These are phyloP conservation scores for Dendrolimus punctatus DNA, from an alignment of 1,140 invertebrate genomes.

Conservation along the genomic window DNA sequence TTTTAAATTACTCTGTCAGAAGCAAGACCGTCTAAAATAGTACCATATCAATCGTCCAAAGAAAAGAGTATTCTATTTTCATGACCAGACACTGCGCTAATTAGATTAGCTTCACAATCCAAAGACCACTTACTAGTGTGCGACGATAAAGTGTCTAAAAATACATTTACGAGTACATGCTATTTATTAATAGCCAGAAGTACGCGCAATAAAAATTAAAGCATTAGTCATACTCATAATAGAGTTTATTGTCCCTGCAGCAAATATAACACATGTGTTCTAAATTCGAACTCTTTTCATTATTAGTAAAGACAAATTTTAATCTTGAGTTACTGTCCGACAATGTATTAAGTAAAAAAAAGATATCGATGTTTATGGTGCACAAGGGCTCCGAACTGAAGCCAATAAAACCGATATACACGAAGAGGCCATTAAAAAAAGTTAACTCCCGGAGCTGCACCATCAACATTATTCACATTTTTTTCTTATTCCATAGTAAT, in stretches of 20 bases:
- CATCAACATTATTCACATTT: conserved; percentile 55
- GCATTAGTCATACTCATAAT: no score
- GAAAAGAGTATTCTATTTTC: no score
- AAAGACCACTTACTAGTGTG: no score
- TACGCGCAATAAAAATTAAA: no score
- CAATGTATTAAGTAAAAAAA: conserved; percentile 36
- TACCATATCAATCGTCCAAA: no score
- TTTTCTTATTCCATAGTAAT: conserved; percentile 43
- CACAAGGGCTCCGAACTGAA: conserved; percentile 40
- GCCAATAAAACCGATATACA: conserved; percentile 53
- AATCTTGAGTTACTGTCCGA: conserved; percentile 37
- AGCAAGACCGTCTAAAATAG: no score
- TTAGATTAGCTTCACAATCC: no score
- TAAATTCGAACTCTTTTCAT: conserved; percentile 27
- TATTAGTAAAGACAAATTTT: conserved; percentile 26
- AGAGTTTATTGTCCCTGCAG: not conserved
- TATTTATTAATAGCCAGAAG: no score
- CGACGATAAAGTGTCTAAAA: no score
- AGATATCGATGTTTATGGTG: conserved; percentile 38
- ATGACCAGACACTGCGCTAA: no score
- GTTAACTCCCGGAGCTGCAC: conserved; percentile 36
- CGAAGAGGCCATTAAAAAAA: conserved; percentile 32
- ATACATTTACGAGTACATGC: no score
- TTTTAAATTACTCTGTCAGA: no score
- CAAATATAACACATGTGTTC: conserved; percentile 21